A percentile compares a stretch with the other conserved stretches of the same genome.
These are phyloP conservation scores for Chamaetylas fuelleborni DNA, from an alignment of 2,113 vertebrate species.

Conservation along the genomic window DNA sequence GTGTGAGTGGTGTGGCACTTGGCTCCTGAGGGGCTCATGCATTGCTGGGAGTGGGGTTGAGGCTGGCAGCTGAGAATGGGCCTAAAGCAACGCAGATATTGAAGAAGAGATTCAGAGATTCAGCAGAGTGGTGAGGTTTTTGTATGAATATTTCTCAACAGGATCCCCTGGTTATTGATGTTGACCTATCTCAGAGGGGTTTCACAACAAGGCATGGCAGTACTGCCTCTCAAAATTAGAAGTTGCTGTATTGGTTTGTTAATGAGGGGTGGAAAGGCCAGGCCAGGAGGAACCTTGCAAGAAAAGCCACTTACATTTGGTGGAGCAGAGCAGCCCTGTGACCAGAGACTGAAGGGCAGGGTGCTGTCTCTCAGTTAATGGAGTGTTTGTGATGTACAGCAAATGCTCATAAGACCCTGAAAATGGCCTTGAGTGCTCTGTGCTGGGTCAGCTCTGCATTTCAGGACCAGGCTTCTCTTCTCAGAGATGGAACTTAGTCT, in stretches of 20 bases:
- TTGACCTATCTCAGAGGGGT: neutral
- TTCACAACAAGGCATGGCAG: fast-evolving
- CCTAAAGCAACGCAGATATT: neutral
- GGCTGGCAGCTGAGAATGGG: neutral
- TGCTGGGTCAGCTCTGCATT: neutral
- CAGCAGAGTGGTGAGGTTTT: neutral
- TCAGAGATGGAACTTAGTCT: neutral
- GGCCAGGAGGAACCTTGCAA: neutral
- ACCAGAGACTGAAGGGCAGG: neutral
- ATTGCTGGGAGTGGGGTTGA: neutral
- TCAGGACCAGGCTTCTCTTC: neutral
- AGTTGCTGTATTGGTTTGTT: neutral
- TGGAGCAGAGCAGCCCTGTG: neutral
- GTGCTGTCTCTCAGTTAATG: neutral
- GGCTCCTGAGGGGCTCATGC: fast-evolving
- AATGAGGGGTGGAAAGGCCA: neutral
- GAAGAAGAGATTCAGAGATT: neutral
- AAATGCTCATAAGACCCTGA: neutral
- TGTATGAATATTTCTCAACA: neutral
- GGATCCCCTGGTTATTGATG: neutral
- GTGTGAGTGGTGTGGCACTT: neutral
- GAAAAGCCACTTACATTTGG: neutral
- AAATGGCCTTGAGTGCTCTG: neutral
- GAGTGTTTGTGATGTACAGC: neutral
- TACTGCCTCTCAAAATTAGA: neutral